phyloP scores from a whole-genome alignment of 2,888 invertebrate genomes.

The Tenthredo scrophulariae region DNA sequence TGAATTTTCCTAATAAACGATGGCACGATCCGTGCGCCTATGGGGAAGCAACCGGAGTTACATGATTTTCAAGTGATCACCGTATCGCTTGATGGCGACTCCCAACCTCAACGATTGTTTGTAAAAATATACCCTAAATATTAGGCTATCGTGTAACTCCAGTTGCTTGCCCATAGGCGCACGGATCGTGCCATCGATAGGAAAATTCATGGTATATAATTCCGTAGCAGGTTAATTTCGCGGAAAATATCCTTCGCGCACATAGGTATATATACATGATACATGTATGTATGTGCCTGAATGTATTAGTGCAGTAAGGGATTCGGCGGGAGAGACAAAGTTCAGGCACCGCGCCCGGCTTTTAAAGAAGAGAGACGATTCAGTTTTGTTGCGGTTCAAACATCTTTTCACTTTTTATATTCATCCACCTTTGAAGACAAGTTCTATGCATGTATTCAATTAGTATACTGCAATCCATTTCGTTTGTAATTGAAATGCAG shows the following conservation, averaged over 20 bases:
- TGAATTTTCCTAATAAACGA: too few species aligned
- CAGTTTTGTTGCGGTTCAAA: not conserved
- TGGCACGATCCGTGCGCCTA: too few species aligned
- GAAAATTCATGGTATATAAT: not conserved
- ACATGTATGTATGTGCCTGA: not conserved
- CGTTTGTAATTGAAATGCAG: not conserved
- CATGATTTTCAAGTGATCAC: too few species aligned
- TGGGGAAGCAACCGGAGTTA: too few species aligned
- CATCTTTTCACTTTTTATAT: constrained; percentile 51
- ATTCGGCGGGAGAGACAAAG: constrained; percentile 7
- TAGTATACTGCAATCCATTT: not conserved
- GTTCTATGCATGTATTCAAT: not conserved
- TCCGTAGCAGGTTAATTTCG: not conserved
- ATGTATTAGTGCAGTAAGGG: not conserved
- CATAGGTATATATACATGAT: not conserved
- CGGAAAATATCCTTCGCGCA: not conserved
- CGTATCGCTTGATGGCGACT: too few species aligned
- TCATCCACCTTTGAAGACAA: not conserved
- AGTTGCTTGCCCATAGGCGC: too few species aligned
- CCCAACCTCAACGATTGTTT: too few species aligned
- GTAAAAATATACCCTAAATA: too few species aligned
- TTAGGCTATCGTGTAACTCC: too few species aligned
- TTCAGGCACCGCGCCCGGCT: constrained; percentile 63
- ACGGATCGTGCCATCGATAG: too few species aligned
- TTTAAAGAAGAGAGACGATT: constrained; percentile 60